phyloP scores from a whole-genome alignment of 2,113 vertebrate genomes.

The Perognathus longimembris region DNA sequence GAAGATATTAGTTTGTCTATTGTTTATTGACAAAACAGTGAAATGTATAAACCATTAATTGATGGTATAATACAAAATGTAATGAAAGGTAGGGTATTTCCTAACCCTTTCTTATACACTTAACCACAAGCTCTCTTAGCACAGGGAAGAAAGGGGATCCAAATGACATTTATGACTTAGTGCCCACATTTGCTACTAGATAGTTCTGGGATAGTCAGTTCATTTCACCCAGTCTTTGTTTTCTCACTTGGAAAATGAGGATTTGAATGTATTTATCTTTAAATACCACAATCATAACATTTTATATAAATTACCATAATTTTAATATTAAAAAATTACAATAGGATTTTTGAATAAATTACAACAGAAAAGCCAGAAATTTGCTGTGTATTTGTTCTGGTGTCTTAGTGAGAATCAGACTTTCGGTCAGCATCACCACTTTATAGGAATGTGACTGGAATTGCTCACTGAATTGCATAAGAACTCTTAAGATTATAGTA shows the following conservation, averaged over 20 bases:
- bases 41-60: constrained; percentile 47
- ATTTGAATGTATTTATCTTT: constrained; percentile 18
- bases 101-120: not conserved
- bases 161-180: not conserved
- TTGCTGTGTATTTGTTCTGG: not conserved
- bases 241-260: constrained; percentile 33
- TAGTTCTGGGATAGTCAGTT: not conserved
- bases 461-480: not conserved
- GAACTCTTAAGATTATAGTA: not conserved
- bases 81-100: constrained; percentile 36
- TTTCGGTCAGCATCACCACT: constrained; percentile 31
- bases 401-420: constrained; percentile 22
- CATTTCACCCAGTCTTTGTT: constrained; percentile 20
- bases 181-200: not conserved
- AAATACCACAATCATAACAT: constrained; percentile 33
- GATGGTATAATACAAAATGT: not conserved
- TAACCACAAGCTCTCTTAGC: not conserved
- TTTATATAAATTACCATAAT: not conserved
- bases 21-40: constrained; percentile 10
- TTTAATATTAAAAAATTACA: no score
- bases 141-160: not conserved
- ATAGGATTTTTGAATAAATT: constrained; percentile 20
- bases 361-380: constrained; percentile 7
- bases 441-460: not conserved
- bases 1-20: constrained; percentile 21